Percentiles rank a stretch among this genome's conserved stretches.
Evolutionary conservation across 2,888 invertebrate genomes (phyloP).

Genomic region (Eulithis testata): DNA sequence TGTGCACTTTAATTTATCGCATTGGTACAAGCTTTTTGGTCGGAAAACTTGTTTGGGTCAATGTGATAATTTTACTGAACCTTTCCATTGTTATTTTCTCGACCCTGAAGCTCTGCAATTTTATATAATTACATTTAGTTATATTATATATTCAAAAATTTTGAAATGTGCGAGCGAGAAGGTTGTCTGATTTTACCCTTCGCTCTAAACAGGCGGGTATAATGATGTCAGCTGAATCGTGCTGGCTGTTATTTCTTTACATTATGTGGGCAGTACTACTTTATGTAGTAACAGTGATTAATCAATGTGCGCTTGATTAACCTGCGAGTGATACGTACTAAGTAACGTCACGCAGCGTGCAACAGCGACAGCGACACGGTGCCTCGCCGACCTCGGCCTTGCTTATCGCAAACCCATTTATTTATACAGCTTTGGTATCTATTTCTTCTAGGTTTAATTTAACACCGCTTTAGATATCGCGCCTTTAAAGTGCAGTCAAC

Average conservation of each 20-base stretch:
- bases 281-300: conserved; percentile 41
- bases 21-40: too few relatives aligned
- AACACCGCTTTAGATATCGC: background rate
- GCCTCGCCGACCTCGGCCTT: conserved; percentile 62
- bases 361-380: conserved; percentile 28
- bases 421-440: conserved; percentile 52
- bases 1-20: too few relatives aligned
- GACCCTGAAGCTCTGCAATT: too few relatives aligned
- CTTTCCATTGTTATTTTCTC: too few relatives aligned
- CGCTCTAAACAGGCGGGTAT: too few relatives aligned
- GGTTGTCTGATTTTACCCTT: too few relatives aligned
- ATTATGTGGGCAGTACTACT: conserved; percentile 16
- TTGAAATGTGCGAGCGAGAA: too few relatives aligned
- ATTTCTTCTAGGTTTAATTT: conserved; percentile 10
- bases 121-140: too few relatives aligned
- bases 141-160: too few relatives aligned
- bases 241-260: conserved; percentile 1
- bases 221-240: conserved; percentile 1
- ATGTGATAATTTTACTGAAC: too few relatives aligned
- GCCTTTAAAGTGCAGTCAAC: background rate
- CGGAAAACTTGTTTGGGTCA: too few relatives aligned
- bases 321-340: conserved; percentile 27
- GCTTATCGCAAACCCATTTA: conserved; percentile 64
- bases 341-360: conserved; percentile 45
- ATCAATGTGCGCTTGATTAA: conserved; percentile 42